Base-by-base conservation (phyloP, 2,888 invertebrate genomes). In the Acrobasis suavella region DNA sequence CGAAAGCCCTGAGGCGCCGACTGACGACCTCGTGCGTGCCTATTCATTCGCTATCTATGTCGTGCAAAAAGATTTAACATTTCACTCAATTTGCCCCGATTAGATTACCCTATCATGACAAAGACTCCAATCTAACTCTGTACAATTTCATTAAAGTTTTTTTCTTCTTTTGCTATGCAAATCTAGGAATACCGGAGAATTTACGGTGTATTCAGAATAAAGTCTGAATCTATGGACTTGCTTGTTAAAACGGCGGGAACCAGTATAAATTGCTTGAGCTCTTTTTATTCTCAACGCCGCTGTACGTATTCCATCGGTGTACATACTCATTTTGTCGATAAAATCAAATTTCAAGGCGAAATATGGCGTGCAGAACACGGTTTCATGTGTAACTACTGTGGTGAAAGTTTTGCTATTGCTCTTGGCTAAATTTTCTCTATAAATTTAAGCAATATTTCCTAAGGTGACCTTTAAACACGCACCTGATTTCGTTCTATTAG, bases 321-420 rank as follows among this genome's bases (percentile, higher is more conserved):
- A 14, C 17, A 17, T 60, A 39, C 42, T 16, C n/a, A 55, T 65
- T 66, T 51, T 68, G 67, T 72, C 73, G 72, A 78, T 74, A 71
- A 72, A 73, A 78, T 73, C 70, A 72, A 62, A 68, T 72, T 77
- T 73, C 85, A 86, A 85, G 87, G 87, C 72, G 65, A 82, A 81
- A 74, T 68, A 69, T 87, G 65, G 83, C 88, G 85, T 88, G 89
- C 69, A 70, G 72, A 77, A 72, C 70, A 76, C 72, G 72, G 77
- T 80, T 83, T 80, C 70, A 73, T 73, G 72, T 77, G 72, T 72
- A 72, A 76, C 77, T 72, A 72, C 74, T 75, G 70, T 72, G 76
- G 75, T 72, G 70, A 71, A 81, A 76, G 69, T 76, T 78, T 69
- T 66, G 72, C 68, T 69, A 65, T 62, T 66, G 62, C 61, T 60